A percentile compares a stretch with the other conserved stretches of the same genome.
phyloP scores from a whole-genome alignment of 2,113 vertebrate species.

The Cygnus atratus region DNA sequence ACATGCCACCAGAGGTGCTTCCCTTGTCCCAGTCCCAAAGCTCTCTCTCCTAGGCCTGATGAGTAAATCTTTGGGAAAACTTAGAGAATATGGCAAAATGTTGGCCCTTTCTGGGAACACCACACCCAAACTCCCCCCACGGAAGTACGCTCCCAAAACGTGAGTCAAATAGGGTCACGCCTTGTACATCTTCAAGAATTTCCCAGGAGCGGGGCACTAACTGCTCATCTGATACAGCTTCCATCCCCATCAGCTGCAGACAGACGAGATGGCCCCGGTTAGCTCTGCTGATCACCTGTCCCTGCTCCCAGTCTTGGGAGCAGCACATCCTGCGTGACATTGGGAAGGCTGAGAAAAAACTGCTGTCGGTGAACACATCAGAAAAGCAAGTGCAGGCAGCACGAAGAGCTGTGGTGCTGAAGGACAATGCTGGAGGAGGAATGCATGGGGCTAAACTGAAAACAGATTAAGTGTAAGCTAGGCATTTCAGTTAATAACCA shows the following conservation, averaged over 20 bases:
- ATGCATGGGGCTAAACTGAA: background rate
- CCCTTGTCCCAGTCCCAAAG: background rate
- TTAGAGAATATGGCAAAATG: background rate
- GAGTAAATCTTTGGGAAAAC: background rate
- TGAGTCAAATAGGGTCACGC: background rate
- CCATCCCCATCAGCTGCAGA: accelerated
- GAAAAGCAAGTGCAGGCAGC: background rate
- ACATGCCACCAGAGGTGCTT: accelerated
- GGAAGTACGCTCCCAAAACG: background rate
- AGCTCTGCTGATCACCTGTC: background rate
- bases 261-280: accelerated
- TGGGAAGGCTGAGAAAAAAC: background rate
- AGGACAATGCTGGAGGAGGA: background rate
- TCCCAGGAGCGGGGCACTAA: background rate
- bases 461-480: background rate
- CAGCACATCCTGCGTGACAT: accelerated
- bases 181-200: background rate
- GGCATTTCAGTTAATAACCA: background rate
- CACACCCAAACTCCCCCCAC: background rate
- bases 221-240: background rate
- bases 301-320: background rate
- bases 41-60: accelerated
- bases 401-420: background rate
- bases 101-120: background rate
- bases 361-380: background rate